Percentiles rank a stretch among this genome's conserved stretches.
Evolutionary conservation across 2,888 invertebrate species (phyloP).

Genomic region (Petrolisthes manimaculis): DNA sequence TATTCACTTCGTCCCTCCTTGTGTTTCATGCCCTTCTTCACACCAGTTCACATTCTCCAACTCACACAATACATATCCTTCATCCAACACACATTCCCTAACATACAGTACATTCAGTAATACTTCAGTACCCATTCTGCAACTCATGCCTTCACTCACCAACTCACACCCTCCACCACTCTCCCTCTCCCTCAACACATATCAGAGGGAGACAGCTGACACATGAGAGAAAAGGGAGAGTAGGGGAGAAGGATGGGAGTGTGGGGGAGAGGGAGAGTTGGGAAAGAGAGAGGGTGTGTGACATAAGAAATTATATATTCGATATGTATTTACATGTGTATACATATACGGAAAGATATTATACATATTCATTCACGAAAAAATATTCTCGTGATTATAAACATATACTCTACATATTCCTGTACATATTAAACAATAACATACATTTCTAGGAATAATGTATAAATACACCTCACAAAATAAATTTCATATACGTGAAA

Average conservation of each 20-base stretch:
- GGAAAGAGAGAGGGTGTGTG: neutral
- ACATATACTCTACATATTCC: too few relatives aligned
- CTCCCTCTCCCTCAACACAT: slow-evolving; percentile 3
- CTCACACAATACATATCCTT: neutral
- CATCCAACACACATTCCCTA: neutral
- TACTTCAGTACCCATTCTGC: neutral
- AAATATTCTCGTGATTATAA: too few relatives aligned
- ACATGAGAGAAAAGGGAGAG: neutral
- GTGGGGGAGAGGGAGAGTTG: neutral
- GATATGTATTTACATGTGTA: too few relatives aligned
- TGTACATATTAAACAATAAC: too few relatives aligned
- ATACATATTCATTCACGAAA: too few relatives aligned
- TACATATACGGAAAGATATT: too few relatives aligned
- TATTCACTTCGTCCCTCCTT: neutral
- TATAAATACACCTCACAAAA: too few relatives aligned
- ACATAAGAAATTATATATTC: too few relatives aligned
- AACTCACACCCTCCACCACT: neutral
- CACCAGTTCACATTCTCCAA: neutral
- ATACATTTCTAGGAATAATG: too few relatives aligned
- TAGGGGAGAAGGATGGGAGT: slow-evolving; percentile 9
- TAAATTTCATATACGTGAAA: too few relatives aligned
- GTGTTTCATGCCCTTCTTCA: neutral
- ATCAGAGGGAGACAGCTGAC: neutral
- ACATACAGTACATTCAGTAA: neutral
- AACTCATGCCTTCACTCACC: neutral